Percentiles rank a stretch among this genome's conserved stretches.
These are phyloP conservation scores for Gallinago solitaria DNA, from an alignment of 2,797 vertebrate genomes.

Conservation along the genomic window DNA sequence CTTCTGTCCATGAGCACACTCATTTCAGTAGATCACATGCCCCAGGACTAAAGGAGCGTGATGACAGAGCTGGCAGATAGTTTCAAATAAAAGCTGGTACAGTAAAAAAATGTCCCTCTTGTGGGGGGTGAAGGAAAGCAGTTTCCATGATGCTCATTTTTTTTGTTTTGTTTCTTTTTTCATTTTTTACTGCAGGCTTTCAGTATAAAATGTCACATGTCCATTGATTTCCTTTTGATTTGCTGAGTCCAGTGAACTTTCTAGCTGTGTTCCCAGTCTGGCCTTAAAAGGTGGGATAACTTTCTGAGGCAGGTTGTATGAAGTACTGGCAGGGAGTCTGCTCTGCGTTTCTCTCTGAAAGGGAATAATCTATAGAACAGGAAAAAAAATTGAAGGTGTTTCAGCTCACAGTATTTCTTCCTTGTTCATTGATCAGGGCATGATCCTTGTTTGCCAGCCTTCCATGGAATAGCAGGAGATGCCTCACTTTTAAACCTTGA, in stretches of 20 bases:
- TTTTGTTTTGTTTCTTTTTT: not conserved
- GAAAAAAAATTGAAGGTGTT: not conserved
- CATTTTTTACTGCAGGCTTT: not conserved
- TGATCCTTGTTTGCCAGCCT: not conserved
- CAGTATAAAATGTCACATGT: not conserved
- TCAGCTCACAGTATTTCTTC: not conserved
- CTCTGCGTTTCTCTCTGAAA: not conserved
- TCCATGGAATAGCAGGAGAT: not conserved
- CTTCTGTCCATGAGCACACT: not conserved
- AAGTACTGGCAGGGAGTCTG: not conserved
- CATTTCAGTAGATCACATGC: not conserved
- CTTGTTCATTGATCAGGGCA: not conserved
- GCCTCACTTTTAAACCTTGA: not conserved
- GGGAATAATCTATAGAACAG: not conserved
- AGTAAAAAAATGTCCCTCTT: not conserved
- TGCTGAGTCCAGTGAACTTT: not conserved
- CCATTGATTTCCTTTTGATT: not conserved
- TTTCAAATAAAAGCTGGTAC: not conserved
- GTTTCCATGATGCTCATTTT: not conserved
- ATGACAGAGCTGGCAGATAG: not conserved
- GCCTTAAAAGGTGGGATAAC: not conserved
- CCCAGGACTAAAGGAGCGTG: not conserved
- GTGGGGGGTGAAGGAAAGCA: not conserved
- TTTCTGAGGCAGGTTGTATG: not conserved
- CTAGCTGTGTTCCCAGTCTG: not conserved